Evolutionary conservation across 2,888 invertebrate species (phyloP).

Genomic region (Congeria kusceri): DNA sequence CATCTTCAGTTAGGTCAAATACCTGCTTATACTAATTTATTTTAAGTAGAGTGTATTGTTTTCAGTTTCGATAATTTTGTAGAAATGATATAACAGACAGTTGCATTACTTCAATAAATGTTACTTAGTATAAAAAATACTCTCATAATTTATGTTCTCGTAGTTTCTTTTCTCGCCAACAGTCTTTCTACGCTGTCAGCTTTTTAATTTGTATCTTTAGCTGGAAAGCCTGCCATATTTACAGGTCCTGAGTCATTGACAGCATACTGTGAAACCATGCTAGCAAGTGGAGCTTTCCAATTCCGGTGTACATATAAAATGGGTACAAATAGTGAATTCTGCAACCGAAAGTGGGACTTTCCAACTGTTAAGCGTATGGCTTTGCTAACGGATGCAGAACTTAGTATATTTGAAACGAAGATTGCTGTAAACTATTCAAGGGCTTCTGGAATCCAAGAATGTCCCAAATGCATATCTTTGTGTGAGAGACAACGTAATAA

Average conservation of each 20-base stretch:
- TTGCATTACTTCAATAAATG: too few species aligned
- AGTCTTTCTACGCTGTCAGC: too few species aligned
- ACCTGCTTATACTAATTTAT: too few species aligned
- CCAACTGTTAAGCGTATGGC: slow-evolving; percentile 60
- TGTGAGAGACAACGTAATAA: slow-evolving; percentile 47
- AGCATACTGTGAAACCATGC: slow-evolving; percentile 59
- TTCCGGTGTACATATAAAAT: slow-evolving; percentile 64
- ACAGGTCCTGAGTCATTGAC: slow-evolving; percentile 69
- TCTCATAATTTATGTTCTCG: too few species aligned
- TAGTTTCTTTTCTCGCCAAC: too few species aligned
- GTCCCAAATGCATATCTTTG: slow-evolving; percentile 59
- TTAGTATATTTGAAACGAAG: slow-evolving; percentile 63
- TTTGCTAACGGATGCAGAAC: slow-evolving; percentile 59
- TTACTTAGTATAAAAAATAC: too few species aligned
- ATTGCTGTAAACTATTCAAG: slow-evolving; percentile 63
- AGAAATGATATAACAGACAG: too few species aligned
- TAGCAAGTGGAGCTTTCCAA: slow-evolving; percentile 53
- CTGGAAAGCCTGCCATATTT: not conserved
- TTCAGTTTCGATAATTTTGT: too few species aligned
- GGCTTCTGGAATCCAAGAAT: slow-evolving; percentile 61
- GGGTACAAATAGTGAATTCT: slow-evolving; percentile 30
- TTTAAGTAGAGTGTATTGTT: too few species aligned
- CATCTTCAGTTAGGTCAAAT: too few species aligned
- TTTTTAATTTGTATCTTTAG: too few species aligned
- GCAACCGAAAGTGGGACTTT: slow-evolving; percentile 64